Evolutionary conservation across 2,797 vertebrate species (phyloP).

Genomic region (Pitangus sulphuratus): DNA sequence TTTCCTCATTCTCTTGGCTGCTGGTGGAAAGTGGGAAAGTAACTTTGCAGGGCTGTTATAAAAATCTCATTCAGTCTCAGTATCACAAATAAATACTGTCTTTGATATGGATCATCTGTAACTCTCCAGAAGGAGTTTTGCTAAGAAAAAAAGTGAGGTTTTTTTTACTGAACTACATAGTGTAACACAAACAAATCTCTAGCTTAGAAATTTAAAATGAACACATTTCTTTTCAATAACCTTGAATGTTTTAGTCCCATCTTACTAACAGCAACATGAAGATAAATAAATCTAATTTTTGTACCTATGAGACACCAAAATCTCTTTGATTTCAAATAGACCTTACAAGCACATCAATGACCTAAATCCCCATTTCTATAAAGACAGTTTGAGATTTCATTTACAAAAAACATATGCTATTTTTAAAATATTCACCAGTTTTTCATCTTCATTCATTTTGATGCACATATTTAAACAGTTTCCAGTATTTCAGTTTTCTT

Average conservation of each 20-base stretch:
- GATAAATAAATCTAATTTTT: neutral
- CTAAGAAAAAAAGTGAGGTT: neutral
- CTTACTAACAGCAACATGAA: neutral
- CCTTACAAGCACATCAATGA: neutral
- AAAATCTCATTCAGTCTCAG: neutral
- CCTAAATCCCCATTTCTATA: neutral
- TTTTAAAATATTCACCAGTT: neutral
- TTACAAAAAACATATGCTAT: neutral
- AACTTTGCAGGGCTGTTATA: neutral
- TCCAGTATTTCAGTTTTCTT: conserved; percentile 43
- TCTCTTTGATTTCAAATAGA: neutral
- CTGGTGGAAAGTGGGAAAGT: neutral
- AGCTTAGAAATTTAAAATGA: neutral
- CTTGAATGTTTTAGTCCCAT: neutral
- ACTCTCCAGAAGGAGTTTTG: neutral
- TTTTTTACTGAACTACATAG: neutral
- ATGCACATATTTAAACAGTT: conserved; percentile 41
- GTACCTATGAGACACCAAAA: neutral
- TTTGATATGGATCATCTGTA: neutral
- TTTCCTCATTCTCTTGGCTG: neutral
- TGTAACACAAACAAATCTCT: neutral
- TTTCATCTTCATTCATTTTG: conserved; percentile 40
- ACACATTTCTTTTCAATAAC: neutral
- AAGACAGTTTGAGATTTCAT: conserved; percentile 2
- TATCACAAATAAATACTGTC: neutral